phyloP scores from a whole-genome alignment of 2,113 vertebrate species.

The Noturus placidus region DNA sequence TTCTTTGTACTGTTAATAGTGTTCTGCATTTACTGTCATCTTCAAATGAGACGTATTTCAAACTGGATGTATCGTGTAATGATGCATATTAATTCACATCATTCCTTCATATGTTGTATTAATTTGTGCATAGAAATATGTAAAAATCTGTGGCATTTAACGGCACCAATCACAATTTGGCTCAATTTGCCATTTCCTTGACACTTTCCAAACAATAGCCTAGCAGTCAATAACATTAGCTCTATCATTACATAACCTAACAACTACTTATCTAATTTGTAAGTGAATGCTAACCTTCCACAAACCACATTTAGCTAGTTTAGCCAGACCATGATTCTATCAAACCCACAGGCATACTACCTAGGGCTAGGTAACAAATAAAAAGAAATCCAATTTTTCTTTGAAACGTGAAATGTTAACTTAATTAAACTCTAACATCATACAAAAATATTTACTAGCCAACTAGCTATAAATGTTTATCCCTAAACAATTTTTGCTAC shows the following conservation, averaged over 20 bases:
- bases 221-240: neutral
- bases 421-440: neutral
- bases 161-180: neutral
- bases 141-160: neutral
- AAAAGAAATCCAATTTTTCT: neutral
- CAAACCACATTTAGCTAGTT: neutral
- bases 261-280: neutral
- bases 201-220: neutral
- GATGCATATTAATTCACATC: neutral
- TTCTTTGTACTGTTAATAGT: neutral
- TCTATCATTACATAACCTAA: neutral
- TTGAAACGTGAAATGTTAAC: neutral
- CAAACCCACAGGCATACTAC: neutral
- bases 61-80: neutral
- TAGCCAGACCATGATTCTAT: neutral
- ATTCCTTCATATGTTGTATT: neutral
- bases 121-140: neutral
- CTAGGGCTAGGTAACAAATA: neutral
- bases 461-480: neutral
- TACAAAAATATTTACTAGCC: neutral
- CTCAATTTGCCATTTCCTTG: neutral
- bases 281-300: neutral
- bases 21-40: neutral
- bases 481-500: neutral
- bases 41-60: neutral